Percentiles rank a stretch among this genome's conserved stretches.
phyloP scores from a whole-genome alignment of 2,113 vertebrate genomes.

The Eulemur macaco region DNA sequence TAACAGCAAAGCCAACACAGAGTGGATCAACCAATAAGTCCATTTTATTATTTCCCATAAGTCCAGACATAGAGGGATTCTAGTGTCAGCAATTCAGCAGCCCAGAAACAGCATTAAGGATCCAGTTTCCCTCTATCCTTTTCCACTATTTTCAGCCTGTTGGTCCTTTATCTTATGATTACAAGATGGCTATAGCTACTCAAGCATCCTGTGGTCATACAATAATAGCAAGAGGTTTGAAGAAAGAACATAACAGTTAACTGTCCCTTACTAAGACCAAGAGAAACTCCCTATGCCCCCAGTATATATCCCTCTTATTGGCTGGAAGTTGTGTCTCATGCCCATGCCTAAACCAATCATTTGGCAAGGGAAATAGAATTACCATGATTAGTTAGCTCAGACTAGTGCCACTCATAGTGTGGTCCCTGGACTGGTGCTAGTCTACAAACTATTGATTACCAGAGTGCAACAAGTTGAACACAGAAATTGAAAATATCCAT shows the following conservation, averaged over 20 bases:
- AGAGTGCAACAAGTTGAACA: not conserved
- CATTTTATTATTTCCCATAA: not conserved
- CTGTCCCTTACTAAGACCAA: conserved; percentile 28
- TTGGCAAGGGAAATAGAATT: conserved; percentile 38
- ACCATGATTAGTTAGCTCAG: not conserved
- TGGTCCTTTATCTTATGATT: conserved; percentile 32
- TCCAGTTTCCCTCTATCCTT: not conserved
- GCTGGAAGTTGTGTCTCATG: not conserved
- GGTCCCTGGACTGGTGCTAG: conserved; percentile 2
- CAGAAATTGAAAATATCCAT: conserved; percentile 25
- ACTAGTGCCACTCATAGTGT: not conserved
- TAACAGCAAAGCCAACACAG: conserved; percentile 14
- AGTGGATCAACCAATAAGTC: not conserved
- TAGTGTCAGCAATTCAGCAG: not conserved
- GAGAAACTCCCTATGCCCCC: not conserved
- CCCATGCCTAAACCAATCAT: not conserved
- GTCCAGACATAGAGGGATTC: not conserved
- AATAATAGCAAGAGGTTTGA: not conserved
- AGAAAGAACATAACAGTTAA: conserved; percentile 11
- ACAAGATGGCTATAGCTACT: not conserved
- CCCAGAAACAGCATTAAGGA: not conserved
- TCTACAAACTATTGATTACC: conserved; percentile 35
- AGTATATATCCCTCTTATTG: not conserved
- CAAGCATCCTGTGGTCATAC: not conserved
- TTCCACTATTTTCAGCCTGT: not conserved